A percentile compares a stretch with the other conserved stretches of the same genome.
Evolutionary conservation across 2,113 vertebrate species (phyloP).

Genomic region (Percopsis transmontana): DNA sequence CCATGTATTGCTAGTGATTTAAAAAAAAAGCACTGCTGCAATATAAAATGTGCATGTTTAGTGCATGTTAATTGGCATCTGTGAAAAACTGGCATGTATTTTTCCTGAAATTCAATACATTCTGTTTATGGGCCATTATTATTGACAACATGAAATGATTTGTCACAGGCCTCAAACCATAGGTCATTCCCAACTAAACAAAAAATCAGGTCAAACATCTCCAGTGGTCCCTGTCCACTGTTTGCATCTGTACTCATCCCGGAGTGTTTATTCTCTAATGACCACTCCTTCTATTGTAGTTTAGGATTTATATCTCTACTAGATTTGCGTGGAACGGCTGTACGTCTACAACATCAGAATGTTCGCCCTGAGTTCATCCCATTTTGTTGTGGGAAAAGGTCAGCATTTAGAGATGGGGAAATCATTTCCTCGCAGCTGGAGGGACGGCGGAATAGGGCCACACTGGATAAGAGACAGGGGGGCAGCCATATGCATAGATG

Average conservation of each 20-base stretch:
- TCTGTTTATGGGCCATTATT: too few relatives aligned
- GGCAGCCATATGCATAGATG: conserved; percentile 1
- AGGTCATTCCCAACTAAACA: too few relatives aligned
- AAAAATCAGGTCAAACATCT: too few relatives aligned
- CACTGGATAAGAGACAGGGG: conserved; percentile 19
- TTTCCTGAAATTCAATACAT: too few relatives aligned
- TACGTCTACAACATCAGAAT: conserved; percentile 60
- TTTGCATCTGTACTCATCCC: conserved; percentile 29
- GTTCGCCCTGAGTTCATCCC: conserved; percentile 48
- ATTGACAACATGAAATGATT: too few relatives aligned
- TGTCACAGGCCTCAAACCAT: too few relatives aligned
- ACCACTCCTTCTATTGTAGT: conserved; percentile 35
- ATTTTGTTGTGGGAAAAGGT: conserved; percentile 75
- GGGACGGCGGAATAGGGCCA: conserved; percentile 32
- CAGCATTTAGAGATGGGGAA: conserved; percentile 64
- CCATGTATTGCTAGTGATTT: too few relatives aligned
- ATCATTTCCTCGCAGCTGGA: conserved; percentile 70
- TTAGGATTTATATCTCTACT: conserved; percentile 55
- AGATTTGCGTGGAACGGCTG: conserved; percentile 60
- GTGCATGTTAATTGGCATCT: too few relatives aligned
- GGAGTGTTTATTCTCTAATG: background rate
- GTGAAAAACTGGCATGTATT: too few relatives aligned
- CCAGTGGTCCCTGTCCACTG: conserved; percentile 19
- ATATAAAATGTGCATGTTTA: too few relatives aligned
- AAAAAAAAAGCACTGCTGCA: too few relatives aligned